Percentiles rank a stretch among this genome's conserved stretches.
These are phyloP conservation scores for Andrena cerasifolii DNA, from an alignment of 1,140 invertebrate genomes.

Conservation along the genomic window DNA sequence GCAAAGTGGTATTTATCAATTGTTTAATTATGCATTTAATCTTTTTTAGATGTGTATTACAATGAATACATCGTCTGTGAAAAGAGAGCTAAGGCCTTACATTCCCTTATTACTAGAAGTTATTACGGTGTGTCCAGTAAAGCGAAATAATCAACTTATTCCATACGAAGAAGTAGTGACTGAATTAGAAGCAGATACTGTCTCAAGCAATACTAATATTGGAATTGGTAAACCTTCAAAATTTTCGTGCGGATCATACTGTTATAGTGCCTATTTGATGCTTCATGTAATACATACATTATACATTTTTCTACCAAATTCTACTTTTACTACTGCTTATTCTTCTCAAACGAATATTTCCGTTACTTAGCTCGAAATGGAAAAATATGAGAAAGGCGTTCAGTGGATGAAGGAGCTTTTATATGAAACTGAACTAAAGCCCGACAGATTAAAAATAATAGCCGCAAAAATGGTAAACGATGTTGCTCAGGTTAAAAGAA, in stretches of 20 bases:
- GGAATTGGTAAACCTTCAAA: constrained; percentile 83
- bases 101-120: constrained; percentile 88
- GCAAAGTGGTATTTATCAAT: too few relatives aligned
- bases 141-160: constrained; percentile 83
- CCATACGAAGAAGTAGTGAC: constrained; percentile 90
- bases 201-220: constrained; percentile 84
- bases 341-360: constrained; percentile 10
- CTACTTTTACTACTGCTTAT: constrained; percentile 6
- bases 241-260: constrained; percentile 86
- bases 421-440: constrained; percentile 87
- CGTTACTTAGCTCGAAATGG: constrained; percentile 86
- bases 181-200: constrained; percentile 88
- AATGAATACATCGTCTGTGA: constrained; percentile 88
- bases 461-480: constrained; percentile 90
- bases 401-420: constrained; percentile 90
- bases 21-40: not conserved
- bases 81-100: constrained; percentile 85
- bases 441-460: constrained; percentile 89
- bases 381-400: constrained; percentile 89
- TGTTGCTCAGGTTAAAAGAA: constrained; percentile 87
- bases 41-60: constrained; percentile 85
- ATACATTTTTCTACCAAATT: constrained; percentile 32
- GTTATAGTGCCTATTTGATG: constrained; percentile 83
- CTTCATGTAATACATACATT: constrained; percentile 82
- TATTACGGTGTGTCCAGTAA: constrained; percentile 86